phyloP scores from a whole-genome alignment of 2,888 invertebrate species.

The Myopa tessellatipennis region DNA sequence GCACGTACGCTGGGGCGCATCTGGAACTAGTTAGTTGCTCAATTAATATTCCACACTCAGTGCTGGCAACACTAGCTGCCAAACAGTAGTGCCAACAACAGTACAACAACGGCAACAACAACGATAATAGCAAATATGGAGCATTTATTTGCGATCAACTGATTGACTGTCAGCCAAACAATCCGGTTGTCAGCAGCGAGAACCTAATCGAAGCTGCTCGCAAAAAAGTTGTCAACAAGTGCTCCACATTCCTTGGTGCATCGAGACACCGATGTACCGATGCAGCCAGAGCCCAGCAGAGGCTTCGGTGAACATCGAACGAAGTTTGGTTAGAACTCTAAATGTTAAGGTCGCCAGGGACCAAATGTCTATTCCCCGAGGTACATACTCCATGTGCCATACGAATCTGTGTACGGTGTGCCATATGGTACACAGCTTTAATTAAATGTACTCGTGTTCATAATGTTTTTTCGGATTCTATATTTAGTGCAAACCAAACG shows the following conservation, averaged over 20 bases:
- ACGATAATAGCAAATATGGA: background rate
- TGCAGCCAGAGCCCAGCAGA: background rate
- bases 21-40: conserved; percentile 40
- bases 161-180: background rate
- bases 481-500: too few species aligned
- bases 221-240: conserved; percentile 44
- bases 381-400: background rate
- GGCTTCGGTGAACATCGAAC: too few species aligned
- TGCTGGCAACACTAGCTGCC: conserved; percentile 32
- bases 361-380: background rate
- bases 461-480: background rate
- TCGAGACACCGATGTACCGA: background rate
- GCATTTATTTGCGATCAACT: conserved; percentile 15
- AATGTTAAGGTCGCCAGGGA: conserved; percentile 21
- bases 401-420: background rate
- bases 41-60: conserved; percentile 46
- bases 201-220: conserved; percentile 12
- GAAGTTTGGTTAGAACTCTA: background rate
- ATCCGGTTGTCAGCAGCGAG: conserved; percentile 8
- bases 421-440: background rate
- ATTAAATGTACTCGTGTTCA: background rate
- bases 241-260: conserved; percentile 40
- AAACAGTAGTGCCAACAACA: background rate
- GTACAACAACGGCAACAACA: background rate
- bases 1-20: conserved; percentile 33